Evolutionary conservation across 2,797 vertebrate species (phyloP).

Genomic region (Chaenodraco wilsoni): DNA sequence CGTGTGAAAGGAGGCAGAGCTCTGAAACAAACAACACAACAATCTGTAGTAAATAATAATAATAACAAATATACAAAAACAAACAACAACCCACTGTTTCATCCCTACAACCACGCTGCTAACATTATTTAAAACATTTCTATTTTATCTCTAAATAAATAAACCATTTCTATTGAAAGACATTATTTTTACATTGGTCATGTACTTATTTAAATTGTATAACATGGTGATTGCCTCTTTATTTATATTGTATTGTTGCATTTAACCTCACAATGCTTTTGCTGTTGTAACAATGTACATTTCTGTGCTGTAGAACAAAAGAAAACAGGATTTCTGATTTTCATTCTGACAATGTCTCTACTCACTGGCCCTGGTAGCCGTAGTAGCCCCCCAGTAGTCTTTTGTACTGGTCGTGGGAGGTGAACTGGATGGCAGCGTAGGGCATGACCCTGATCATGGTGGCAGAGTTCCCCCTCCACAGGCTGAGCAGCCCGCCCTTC

Average conservation of each 20-base stretch:
- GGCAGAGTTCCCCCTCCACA: conserved; percentile 97
- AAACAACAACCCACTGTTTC: not conserved
- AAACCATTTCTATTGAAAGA: not conserved
- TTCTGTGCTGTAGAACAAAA: no score
- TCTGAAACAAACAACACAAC: conserved; percentile 72
- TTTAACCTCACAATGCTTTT: no score
- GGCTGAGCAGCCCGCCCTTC: conserved; percentile 91
- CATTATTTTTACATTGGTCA: no score
- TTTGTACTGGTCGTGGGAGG: conserved; percentile 95
- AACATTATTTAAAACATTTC: not conserved
- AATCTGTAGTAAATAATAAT: not conserved
- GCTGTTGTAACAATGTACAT: no score
- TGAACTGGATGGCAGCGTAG: conserved; percentile 98
- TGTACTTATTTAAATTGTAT: no score
- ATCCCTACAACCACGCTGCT: not conserved
- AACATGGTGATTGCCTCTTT: no score
- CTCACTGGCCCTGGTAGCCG: conserved; percentile 95
- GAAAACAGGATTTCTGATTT: no score
- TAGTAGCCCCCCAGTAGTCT: conserved; percentile 88
- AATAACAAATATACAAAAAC: not conserved
- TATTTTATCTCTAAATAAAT: not conserved
- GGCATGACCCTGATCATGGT: conserved; percentile 97
- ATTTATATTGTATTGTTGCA: no score
- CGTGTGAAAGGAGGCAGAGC: conserved; percentile 92
- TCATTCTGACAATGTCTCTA: conserved; percentile 4